Evolutionary conservation across 2,797 vertebrate genomes (phyloP).

Genomic region (Sebastes aleutianus): DNA sequence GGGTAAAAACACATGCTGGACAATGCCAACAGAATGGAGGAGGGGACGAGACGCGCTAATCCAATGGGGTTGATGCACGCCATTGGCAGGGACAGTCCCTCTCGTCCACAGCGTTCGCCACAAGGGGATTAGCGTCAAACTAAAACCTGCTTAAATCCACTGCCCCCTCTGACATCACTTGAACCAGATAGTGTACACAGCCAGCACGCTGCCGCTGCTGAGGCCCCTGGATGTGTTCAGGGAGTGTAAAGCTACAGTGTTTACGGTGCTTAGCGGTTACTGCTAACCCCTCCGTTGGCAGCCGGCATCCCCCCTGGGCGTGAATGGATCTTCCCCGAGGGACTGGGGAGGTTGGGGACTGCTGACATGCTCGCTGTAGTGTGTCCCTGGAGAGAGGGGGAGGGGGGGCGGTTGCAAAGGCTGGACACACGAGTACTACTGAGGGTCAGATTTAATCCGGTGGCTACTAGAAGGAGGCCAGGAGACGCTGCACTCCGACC

Average conservation of each 20-base stretch:
- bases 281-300: conserved; percentile 38
- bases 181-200: conserved; percentile 75
- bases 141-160: conserved; percentile 89
- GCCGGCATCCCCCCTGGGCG: conserved; percentile 34
- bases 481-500: neutral
- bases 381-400: conserved; percentile 32
- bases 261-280: conserved; percentile 39
- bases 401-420: neutral
- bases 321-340: conserved; percentile 53
- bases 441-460: conserved; percentile 44
- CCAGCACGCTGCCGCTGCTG: conserved; percentile 46
- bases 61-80: conserved; percentile 81
- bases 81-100: conserved; percentile 74
- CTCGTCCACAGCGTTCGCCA: conserved; percentile 75
- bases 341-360: conserved; percentile 27
- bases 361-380: conserved; percentile 11
- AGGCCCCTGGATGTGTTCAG: conserved; percentile 51
- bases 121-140: conserved; percentile 90
- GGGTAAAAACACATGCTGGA: conserved; percentile 64
- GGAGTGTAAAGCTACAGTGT: conserved; percentile 39
- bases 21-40: conserved; percentile 63
- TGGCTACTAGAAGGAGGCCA: conserved; percentile 27
- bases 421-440: conserved; percentile 12
- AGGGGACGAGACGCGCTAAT: conserved; percentile 77
- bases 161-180: conserved; percentile 87